phyloP scores from a whole-genome alignment of 2,888 invertebrate genomes.

The Pandemis heparana region DNA sequence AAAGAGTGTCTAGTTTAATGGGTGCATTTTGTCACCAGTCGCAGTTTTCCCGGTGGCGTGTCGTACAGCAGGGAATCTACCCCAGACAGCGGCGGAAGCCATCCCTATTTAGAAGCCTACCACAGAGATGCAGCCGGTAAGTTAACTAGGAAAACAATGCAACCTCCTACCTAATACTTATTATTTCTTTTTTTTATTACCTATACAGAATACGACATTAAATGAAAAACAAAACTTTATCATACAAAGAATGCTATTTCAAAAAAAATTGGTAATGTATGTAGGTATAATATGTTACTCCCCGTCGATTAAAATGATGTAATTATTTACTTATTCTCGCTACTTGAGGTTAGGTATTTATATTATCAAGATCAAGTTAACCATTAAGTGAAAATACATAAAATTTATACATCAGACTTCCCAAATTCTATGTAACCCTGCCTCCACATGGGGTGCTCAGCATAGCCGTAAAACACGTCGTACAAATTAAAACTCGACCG shows the following conservation, averaged over 20 bases:
- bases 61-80: conserved; percentile 95
- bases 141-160: conserved; percentile 51
- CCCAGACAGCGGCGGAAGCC: conserved; percentile 95
- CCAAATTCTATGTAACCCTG: conserved; percentile 22
- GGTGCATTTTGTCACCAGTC: conserved; percentile 70
- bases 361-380: neutral
- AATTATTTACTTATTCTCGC: too few relatives aligned
- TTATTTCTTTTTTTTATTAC: too few relatives aligned
- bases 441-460: conserved; percentile 50
- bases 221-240: too few relatives aligned
- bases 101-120: conserved; percentile 94
- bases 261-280: too few relatives aligned
- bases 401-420: conserved; percentile 7
- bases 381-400: conserved; percentile 23
- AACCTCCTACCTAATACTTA: too few relatives aligned
- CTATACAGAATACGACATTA: too few relatives aligned
- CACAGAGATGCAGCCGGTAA: conserved; percentile 93
- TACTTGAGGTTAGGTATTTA: neutral
- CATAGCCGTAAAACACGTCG: conserved; percentile 68
- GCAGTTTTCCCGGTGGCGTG: conserved; percentile 88
- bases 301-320: too few relatives aligned
- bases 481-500: conserved; percentile 81
- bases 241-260: too few relatives aligned
- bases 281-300: too few relatives aligned
- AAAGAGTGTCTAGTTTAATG: conserved; percentile 43